Evolutionary conservation across 2,113 vertebrate genomes (phyloP).

Genomic region (Urocynchramus pylzowi): DNA sequence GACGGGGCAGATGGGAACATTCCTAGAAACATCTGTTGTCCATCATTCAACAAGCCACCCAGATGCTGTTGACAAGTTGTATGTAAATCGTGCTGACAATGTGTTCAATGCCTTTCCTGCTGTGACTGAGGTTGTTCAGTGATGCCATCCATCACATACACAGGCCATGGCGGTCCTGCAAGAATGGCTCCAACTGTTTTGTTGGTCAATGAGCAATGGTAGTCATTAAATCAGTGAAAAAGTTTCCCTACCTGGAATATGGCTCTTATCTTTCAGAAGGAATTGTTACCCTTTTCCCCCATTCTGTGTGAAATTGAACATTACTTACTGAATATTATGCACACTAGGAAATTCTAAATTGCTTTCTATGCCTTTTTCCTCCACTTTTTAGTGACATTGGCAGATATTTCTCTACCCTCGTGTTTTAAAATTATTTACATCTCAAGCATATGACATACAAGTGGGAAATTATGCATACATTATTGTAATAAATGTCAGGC

Average conservation of each 20-base stretch:
- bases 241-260: constrained; percentile 25
- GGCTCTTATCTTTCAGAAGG: neutral
- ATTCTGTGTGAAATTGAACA: neutral
- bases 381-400: constrained; percentile 11
- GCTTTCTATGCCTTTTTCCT: neutral
- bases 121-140: constrained; percentile 66
- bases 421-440: constrained; percentile 66
- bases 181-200: constrained; percentile 40
- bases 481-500: constrained; percentile 66
- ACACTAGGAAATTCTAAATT: constrained; percentile 9
- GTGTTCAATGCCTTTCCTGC: constrained; percentile 73
- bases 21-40: constrained; percentile 77
- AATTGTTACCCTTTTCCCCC: neutral
- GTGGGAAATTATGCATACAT: constrained; percentile 60
- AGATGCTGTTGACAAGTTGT: constrained; percentile 75
- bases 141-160: constrained; percentile 58
- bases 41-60: constrained; percentile 69
- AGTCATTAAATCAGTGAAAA: constrained; percentile 33
- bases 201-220: constrained; percentile 19
- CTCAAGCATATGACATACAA: constrained; percentile 51
- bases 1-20: constrained; percentile 72
- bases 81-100: constrained; percentile 76
- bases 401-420: constrained; percentile 63
- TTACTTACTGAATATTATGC: constrained; percentile 1
- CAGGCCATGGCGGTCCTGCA: neutral